phyloP scores from a whole-genome alignment of 2,113 vertebrate genomes.

The Neodontobutis hainanensis region DNA sequence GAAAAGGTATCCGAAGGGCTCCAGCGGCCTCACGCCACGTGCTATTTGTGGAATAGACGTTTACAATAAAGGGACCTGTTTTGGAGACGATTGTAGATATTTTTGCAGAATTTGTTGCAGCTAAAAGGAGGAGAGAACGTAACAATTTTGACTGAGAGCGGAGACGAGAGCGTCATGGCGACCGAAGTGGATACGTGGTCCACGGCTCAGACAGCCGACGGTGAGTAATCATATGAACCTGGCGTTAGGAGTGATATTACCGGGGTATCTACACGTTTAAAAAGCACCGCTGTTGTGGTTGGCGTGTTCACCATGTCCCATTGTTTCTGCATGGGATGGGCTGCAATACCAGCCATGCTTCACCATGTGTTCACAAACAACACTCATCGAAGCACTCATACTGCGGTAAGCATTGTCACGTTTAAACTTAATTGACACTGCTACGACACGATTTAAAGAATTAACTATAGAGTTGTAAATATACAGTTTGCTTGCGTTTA shows the following conservation, averaged over 20 bases:
- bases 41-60: neutral
- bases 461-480: neutral
- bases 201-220: constrained; percentile 61
- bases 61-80: neutral
- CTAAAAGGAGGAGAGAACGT: constrained; percentile 26
- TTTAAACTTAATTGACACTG: neutral
- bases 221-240: constrained; percentile 56
- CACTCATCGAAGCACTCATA: constrained; percentile 4
- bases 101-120: constrained; percentile 24
- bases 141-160: constrained; percentile 15
- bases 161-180: constrained; percentile 71
- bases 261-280: neutral
- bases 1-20: neutral
- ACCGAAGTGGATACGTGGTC: constrained; percentile 78
- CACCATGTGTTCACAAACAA: constrained; percentile 72
- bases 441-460: neutral
- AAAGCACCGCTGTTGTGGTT: constrained; percentile 9
- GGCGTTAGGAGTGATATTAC: neutral
- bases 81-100: constrained; percentile 7
- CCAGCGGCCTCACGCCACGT: too few relatives aligned
- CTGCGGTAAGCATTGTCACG: neutral
- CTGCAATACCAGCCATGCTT: constrained; percentile 56
- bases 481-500: constrained; percentile 13
- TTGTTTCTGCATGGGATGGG: constrained; percentile 69
- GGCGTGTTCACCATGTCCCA: constrained; percentile 29